Evolutionary conservation across 2,113 vertebrate species (phyloP).

Genomic region (Gopherus flavomarginatus): DNA sequence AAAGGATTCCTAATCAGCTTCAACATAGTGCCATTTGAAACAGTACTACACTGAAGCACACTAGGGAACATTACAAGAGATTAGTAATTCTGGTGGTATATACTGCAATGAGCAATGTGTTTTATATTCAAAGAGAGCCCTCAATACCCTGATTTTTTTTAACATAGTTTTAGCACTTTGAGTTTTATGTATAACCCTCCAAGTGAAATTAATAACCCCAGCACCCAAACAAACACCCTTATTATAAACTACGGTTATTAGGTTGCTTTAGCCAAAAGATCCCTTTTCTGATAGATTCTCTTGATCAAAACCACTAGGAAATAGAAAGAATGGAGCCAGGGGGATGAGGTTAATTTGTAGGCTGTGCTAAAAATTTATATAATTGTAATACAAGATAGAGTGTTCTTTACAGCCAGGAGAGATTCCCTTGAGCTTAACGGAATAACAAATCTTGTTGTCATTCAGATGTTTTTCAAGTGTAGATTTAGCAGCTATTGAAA

Average conservation of each 20-base stretch:
- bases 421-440: not conserved
- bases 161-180: not conserved
- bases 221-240: not conserved
- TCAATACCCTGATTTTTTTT: not conserved
- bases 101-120: not conserved
- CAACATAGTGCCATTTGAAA: not conserved
- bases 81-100: not conserved
- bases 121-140: not conserved
- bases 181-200: not conserved
- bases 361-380: not conserved
- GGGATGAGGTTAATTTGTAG: not conserved
- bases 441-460: slow-evolving; percentile 1
- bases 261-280: not conserved
- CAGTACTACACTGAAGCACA: not conserved
- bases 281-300: rapidly evolving
- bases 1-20: not conserved
- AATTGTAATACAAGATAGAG: not conserved
- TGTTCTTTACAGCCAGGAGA: not conserved
- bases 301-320: not conserved
- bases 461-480: slow-evolving; percentile 50
- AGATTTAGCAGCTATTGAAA: slow-evolving; percentile 35
- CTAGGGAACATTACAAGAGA: not conserved
- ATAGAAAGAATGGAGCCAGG: rapidly evolving
- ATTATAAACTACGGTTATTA: not conserved
- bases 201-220: not conserved